Conservation (phyloP, 1,140 invertebrate species). For the Scaptomyza pallida region DNA sequence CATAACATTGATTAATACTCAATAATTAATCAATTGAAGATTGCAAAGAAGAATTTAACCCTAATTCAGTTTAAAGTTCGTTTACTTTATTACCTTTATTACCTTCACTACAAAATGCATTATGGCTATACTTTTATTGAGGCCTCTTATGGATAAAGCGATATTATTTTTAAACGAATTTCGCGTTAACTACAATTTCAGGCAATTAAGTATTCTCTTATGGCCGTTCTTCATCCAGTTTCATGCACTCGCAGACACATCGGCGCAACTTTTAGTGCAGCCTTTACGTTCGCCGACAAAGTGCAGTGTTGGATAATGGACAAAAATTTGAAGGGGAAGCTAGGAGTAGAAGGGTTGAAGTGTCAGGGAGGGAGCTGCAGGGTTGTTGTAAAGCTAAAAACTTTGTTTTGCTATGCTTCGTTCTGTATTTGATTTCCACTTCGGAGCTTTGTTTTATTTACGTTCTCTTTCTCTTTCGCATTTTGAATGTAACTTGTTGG, state of each 20-base stretch:
- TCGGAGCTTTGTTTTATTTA: conserved; percentile 48
- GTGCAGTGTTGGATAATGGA: not conserved
- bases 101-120: no score
- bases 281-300: conserved; percentile 26
- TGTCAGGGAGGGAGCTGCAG: not conserved
- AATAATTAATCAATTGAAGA: not conserved
- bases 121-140: no score
- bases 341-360: not conserved
- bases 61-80: no score
- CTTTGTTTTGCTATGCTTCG: conserved; percentile 27
- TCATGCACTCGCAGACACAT: conserved; percentile 6
- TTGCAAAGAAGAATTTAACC: no score
- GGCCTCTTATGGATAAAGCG: not conserved
- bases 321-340: not conserved
- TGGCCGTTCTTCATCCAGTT: conserved; percentile 39
- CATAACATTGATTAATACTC: not conserved
- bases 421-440: conserved; percentile 36
- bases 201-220: conserved; percentile 47
- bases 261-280: conserved; percentile 4
- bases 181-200: conserved; percentile 57
- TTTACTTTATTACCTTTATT: no score
- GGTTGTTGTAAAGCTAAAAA: conserved; percentile 11
- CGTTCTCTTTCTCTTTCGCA: not conserved
- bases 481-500: not conserved
- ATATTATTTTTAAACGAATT: conserved; percentile 10